A percentile compares a stretch with the other conserved stretches of the same genome.
These are phyloP conservation scores for Champsocephalus esox DNA, from an alignment of 2,797 vertebrate species.

Conservation along the genomic window DNA sequence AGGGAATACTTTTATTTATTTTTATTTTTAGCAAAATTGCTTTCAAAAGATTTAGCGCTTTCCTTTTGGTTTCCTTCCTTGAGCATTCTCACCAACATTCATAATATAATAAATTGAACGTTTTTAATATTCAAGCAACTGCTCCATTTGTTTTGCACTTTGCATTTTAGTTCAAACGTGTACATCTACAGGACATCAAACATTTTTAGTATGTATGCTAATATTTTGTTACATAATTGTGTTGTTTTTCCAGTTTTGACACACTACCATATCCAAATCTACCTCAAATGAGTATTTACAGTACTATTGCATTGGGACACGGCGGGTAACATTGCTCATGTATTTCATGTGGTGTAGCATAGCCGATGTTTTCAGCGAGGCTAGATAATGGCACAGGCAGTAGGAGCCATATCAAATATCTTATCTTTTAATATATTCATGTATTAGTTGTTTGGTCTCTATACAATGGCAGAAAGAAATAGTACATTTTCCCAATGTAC, in stretches of 20 bases:
- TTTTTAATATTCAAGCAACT: not conserved
- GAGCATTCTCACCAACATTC: not conserved
- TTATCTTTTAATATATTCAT: too few relatives aligned
- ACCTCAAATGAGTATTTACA: not conserved
- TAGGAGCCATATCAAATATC: too few relatives aligned
- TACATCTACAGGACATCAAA: not conserved
- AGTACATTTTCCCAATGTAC: too few relatives aligned
- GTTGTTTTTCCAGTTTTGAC: not conserved
- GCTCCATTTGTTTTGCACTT: not conserved
- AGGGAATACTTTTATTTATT: not conserved
- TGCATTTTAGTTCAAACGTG: not conserved
- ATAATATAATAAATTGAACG: not conserved
- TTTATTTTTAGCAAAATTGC: not conserved
- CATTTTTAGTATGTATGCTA: not conserved
- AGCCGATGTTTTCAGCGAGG: not conserved
- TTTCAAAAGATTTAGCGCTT: not conserved
- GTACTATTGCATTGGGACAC: not conserved
- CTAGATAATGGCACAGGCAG: not conserved
- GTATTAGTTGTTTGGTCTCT: too few relatives aligned
- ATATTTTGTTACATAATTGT: not conserved
- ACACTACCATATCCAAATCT: not conserved
- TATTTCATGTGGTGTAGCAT: too few relatives aligned
- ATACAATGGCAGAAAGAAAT: too few relatives aligned
- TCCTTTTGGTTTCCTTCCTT: not conserved
- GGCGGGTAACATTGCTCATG: not conserved